Evolutionary conservation across 2,888 invertebrate species (phyloP).

Genomic region (Drosophila eohydei): DNA sequence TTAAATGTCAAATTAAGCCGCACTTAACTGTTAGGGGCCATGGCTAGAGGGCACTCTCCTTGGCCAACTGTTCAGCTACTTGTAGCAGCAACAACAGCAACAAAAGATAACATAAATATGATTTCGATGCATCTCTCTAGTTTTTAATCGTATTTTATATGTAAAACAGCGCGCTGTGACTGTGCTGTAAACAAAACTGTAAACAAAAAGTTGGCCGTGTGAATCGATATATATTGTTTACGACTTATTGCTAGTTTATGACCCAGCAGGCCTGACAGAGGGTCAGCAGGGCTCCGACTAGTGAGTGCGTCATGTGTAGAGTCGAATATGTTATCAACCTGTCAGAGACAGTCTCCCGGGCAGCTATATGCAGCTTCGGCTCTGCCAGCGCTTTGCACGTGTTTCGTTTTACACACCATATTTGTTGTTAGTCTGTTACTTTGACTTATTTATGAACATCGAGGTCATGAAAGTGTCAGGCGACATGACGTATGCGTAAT

Average conservation of each 20-base stretch:
- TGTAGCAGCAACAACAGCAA: constrained; percentile 25
- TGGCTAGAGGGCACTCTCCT: not conserved
- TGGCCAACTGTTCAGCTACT: constrained; percentile 6
- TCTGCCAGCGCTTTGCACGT: not conserved
- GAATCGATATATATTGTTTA: constrained; percentile 57
- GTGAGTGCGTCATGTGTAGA: constrained; percentile 50
- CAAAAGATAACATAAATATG: constrained; percentile 47
- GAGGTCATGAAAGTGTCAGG: constrained; percentile 53
- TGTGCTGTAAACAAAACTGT: constrained; percentile 72
- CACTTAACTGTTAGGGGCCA: not conserved
- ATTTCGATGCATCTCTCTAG: constrained; percentile 49
- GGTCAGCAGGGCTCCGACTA: constrained; percentile 4
- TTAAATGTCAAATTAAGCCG: constrained; percentile 18
- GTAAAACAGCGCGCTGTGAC: constrained; percentile 28
- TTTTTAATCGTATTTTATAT: constrained; percentile 67
- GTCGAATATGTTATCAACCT: constrained; percentile 28
- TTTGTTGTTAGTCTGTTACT: constrained; percentile 13
- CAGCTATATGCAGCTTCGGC: constrained; percentile 36
- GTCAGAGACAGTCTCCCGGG: constrained; percentile 3
- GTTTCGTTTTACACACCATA: constrained; percentile 13
- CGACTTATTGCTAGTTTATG: constrained; percentile 61
- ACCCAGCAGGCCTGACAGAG: constrained; percentile 26
- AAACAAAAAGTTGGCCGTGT: constrained; percentile 57
- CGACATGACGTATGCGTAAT: constrained; percentile 51
- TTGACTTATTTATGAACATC: constrained; percentile 45